These are phyloP conservation scores for Diadegma fenestrale DNA, from an alignment of 2,888 invertebrate genomes.

Conservation along the genomic window DNA sequence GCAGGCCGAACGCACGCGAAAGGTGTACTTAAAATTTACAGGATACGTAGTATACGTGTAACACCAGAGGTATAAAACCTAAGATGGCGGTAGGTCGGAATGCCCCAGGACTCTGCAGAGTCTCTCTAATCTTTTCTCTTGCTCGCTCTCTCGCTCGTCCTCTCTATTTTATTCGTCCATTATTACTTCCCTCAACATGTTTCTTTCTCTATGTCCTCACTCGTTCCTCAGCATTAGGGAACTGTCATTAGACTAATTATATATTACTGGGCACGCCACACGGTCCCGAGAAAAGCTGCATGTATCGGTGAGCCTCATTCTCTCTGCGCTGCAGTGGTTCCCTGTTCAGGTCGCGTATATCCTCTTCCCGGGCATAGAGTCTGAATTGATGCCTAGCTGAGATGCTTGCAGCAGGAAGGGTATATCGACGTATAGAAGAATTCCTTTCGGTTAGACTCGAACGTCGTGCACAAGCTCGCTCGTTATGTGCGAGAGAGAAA, in stretches of 20 bases:
- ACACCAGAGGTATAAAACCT: constrained; percentile 53
- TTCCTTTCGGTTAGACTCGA: constrained; percentile 42
- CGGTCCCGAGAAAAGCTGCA: constrained; percentile 41
- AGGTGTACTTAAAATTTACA: constrained; percentile 58
- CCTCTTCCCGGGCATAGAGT: constrained; percentile 21
- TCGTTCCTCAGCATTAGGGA: constrained; percentile 66
- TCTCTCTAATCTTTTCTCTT: constrained; percentile 15
- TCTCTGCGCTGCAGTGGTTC: constrained; percentile 10
- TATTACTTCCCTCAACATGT: constrained; percentile 46
- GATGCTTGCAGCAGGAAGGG: constrained; percentile 39
- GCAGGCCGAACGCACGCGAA: constrained; percentile 33
- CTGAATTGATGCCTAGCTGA: constrained; percentile 45
- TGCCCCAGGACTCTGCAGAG: constrained; percentile 49
- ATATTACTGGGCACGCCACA: constrained; percentile 63
- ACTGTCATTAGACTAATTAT: constrained; percentile 77
- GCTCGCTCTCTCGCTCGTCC: neutral
- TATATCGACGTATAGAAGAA: constrained; percentile 42
- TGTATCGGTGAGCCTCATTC: constrained; percentile 30
- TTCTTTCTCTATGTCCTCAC: constrained; percentile 28
- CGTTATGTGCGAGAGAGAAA: constrained; percentile 36
- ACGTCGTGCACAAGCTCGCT: constrained; percentile 29
- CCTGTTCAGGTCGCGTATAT: constrained; percentile 32
- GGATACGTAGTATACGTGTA: constrained; percentile 56
- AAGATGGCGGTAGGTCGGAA: constrained; percentile 49
- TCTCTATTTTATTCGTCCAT: constrained; percentile 42